phyloP scores from a whole-genome alignment of 2,113 vertebrate genomes.

The Labeo rohita region DNA sequence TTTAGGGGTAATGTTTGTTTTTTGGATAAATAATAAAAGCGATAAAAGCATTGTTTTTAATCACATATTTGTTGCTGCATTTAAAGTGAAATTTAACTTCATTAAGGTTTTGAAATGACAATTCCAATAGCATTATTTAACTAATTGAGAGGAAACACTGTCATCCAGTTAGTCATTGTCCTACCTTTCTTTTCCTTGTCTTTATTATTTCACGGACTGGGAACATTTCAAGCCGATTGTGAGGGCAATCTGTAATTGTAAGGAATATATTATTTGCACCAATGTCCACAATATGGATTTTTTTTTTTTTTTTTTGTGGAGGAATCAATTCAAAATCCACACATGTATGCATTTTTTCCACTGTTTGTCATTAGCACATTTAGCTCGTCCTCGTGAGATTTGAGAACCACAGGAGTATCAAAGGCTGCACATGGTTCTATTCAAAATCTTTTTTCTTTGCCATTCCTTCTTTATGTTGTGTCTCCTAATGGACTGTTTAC shows the following conservation, averaged over 20 bases:
- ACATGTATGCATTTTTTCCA: not conserved
- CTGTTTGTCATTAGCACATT: not conserved
- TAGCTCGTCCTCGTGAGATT: not conserved
- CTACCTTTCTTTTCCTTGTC: slow-evolving; percentile 5
- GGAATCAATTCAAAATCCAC: not conserved
- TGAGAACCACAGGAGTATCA: slow-evolving; percentile 9
- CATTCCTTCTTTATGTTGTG: not conserved
- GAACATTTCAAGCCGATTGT: not conserved
- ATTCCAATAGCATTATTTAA: slow-evolving; percentile 1
- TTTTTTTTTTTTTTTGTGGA: not conserved
- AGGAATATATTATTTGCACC: slow-evolving; percentile 10
- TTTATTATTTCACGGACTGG: slow-evolving; percentile 6
- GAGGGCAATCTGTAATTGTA: slow-evolving; percentile 1
- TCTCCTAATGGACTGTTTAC: not conserved
- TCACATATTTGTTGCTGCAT: not conserved
- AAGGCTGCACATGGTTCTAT: not conserved
- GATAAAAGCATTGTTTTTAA: not conserved
- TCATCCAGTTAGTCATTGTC: not conserved
- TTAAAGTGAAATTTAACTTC: not conserved
- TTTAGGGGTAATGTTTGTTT: not conserved
- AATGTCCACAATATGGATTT: not conserved
- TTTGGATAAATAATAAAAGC: not conserved
- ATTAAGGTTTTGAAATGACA: slow-evolving; percentile 7
- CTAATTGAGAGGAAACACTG: not conserved
- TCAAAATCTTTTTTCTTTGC: not conserved